A percentile compares a stretch with the other conserved stretches of the same genome.
Conservation (phyloP, 2,797 vertebrate species). For the Graptemys geographica region DNA sequence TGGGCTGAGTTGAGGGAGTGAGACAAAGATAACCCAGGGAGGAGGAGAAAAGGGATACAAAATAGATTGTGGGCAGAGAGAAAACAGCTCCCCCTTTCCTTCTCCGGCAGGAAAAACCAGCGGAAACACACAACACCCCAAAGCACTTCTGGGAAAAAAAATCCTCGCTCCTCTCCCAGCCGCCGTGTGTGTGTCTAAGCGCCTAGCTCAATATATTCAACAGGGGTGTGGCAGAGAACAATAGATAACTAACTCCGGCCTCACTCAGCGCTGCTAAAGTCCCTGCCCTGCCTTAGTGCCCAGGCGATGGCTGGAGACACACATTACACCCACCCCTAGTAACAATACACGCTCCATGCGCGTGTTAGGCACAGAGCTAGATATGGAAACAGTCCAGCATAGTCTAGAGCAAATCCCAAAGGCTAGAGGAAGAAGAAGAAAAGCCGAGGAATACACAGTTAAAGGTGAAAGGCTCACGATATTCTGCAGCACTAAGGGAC, state of each 20-base stretch:
- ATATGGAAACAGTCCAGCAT: not conserved
- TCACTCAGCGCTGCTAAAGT: too few relatives aligned
- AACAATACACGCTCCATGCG: not conserved
- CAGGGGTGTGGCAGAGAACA: constrained; percentile 69
- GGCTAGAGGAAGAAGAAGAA: not conserved
- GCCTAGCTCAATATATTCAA: constrained; percentile 45
- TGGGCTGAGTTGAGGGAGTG: constrained; percentile 53
- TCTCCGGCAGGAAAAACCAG: constrained; percentile 76
- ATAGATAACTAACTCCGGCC: not conserved
- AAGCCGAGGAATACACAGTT: not conserved
- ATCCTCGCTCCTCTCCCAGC: not conserved
- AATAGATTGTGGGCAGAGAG: constrained; percentile 41
- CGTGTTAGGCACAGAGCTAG: not conserved
- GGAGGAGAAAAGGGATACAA: constrained; percentile 50
- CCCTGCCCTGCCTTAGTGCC: too few relatives aligned
- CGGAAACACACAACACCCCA: constrained; percentile 77
- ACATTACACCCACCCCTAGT: too few relatives aligned
- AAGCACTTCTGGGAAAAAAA: constrained; percentile 71
- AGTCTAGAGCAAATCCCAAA: not conserved
- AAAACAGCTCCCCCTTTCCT: constrained; percentile 76
- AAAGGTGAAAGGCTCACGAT: not conserved
- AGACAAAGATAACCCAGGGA: constrained; percentile 78
- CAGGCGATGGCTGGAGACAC: not conserved
- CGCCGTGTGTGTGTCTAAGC: not conserved
- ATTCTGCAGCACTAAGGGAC: not conserved